Evolutionary conservation across 2,888 invertebrate species (phyloP).

Genomic region (Eilema caniola): DNA sequence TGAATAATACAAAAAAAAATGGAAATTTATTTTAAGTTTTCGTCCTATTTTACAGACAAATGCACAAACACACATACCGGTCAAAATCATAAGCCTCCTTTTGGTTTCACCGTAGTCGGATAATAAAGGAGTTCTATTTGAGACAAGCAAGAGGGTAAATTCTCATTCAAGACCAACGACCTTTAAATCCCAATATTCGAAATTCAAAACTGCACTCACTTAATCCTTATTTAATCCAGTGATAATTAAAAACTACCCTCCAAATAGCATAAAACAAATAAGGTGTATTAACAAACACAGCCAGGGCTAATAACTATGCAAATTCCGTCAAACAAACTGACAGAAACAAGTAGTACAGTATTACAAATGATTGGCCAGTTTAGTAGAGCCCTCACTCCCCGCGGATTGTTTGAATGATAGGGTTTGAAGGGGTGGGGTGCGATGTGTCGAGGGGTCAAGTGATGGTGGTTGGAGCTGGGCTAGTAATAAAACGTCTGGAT

Average conservation of each 20-base stretch:
- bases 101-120: no score
- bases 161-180: slow-evolving; percentile 16
- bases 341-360: slow-evolving; percentile 54
- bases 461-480: slow-evolving; percentile 44
- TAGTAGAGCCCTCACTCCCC: slow-evolving; percentile 35
- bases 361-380: slow-evolving; percentile 40
- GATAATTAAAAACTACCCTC: slow-evolving; percentile 47
- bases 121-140: not conserved
- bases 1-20: no score
- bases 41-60: no score
- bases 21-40: no score
- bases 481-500: slow-evolving; percentile 66
- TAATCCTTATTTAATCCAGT: slow-evolving; percentile 29
- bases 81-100: no score
- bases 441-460: slow-evolving; percentile 29
- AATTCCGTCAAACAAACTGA: slow-evolving; percentile 72
- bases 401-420: slow-evolving; percentile 26
- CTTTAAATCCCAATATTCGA: slow-evolving; percentile 18
- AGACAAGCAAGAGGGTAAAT: not conserved
- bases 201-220: not conserved
- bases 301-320: slow-evolving; percentile 73
- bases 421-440: slow-evolving; percentile 26
- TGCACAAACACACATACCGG: no score
- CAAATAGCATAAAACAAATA: slow-evolving; percentile 55
- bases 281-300: slow-evolving; percentile 62